These are phyloP conservation scores for Athetis lepigone DNA, from an alignment of 2,888 invertebrate species.

Conservation along the genomic window DNA sequence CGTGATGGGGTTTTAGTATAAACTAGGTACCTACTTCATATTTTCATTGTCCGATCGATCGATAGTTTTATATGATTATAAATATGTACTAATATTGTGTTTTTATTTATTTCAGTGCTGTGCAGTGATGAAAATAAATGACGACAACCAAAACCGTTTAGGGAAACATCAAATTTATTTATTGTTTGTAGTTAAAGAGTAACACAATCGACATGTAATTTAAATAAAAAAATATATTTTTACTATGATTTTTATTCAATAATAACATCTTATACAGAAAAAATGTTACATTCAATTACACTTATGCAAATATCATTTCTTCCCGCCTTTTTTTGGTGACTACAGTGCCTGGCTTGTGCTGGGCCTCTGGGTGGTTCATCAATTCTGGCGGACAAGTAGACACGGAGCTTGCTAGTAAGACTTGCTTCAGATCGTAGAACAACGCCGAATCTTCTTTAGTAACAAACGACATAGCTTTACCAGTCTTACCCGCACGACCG, in stretches of 20 bases:
- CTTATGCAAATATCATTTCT: conserved; percentile 98
- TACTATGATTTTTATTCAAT: conserved; percentile 54
- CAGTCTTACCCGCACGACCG: conserved; percentile 99
- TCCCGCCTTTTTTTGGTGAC: conserved; percentile 98
- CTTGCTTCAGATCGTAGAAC: conserved; percentile 99
- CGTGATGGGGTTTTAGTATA: too few relatives aligned
- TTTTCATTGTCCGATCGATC: too few relatives aligned
- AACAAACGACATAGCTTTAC: conserved; percentile 98
- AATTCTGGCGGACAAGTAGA: conserved; percentile 99
- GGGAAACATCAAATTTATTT: conserved; percentile 59
- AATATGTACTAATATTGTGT: background rate
- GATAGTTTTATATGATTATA: background rate
- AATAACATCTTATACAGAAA: conserved; percentile 27
- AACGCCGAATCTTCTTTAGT: conserved; percentile 98
- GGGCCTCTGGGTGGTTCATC: conserved; percentile 99
- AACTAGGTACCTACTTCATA: too few relatives aligned
- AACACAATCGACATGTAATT: conserved; percentile 59
- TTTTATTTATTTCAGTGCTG: conserved; percentile 65
- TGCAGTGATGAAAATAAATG: conserved; percentile 39
- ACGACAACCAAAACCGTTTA: conserved; percentile 49
- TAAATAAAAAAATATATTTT: conserved; percentile 71
- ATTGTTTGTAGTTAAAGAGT: conserved; percentile 59
- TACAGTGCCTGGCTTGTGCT: conserved; percentile 98
- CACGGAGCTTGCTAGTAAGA: conserved; percentile 96
- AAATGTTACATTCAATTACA: conserved; percentile 56